Base-by-base conservation (phyloP, 2,113 vertebrate genomes). In the Epinephelus cyanopodus region DNA sequence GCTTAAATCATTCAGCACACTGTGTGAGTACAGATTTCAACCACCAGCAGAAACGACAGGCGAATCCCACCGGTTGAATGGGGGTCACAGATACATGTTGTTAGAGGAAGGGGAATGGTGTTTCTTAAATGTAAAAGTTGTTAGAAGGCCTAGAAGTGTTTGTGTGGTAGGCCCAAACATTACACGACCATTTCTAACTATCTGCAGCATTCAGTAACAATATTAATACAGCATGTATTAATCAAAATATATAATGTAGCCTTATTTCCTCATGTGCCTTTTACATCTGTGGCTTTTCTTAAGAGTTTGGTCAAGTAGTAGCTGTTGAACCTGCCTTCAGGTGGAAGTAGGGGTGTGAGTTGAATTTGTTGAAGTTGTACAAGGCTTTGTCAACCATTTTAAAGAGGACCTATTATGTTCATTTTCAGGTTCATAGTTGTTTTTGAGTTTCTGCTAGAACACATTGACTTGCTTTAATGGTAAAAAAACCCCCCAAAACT, bases 161-260 rank as follows among this genome's bases (percentile, higher is more conserved):
- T 76, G 15, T 77, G 27, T 19, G 7, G 8, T 17, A 14, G 18
- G 17, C 47, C 69, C 15, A 25, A 25, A 1, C 64, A 56, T 56
- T 15, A 64, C 27, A 18, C 27, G 17, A 54, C 5, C 33, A 47
- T 61, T 50, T 60, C 29, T 45, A 60, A 73, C 53, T 63, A 3
- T 71, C 57, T 76, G 12, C 88, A 87, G 71, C 61, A 50, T 52
- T 39, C 57, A 74, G 17, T 89, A 82, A 82, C 62, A 79, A 18
- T 77, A 62, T 77, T 87, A 81, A 81, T 56, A 47, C 63, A 21
- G 14, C 79, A 61, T 85, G 25, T 47, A 39, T 73, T 56, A 64
- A 62, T 73, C 4, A 27, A 29, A 47, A 3, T 53, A 8, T 58
- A 53, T 27, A 57, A 48, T 23, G 4, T 52, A 50, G 18, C 17